A percentile compares a stretch with the other conserved stretches of the same genome.
These are phyloP conservation scores for Drosophila pectinifera DNA, from an alignment of 1,140 invertebrate species.

Conservation along the genomic window DNA sequence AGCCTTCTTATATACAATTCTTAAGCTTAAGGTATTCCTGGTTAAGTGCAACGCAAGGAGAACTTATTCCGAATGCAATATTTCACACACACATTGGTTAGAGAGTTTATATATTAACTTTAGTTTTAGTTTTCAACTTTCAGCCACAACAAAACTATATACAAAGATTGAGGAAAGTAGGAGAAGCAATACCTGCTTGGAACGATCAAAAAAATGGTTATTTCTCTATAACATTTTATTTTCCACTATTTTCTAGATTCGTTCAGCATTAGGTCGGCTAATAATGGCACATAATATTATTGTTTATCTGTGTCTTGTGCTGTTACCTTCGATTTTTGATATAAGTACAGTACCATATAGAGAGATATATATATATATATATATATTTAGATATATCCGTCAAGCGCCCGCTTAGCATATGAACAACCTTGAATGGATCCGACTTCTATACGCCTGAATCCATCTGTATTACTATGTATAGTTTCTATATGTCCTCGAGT, in stretches of 20 bases:
- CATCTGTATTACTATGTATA: slow-evolving; percentile 34
- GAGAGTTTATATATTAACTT: neutral
- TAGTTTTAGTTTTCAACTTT: neutral
- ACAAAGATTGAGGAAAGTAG: slow-evolving; percentile 18
- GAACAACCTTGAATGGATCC: slow-evolving; percentile 48
- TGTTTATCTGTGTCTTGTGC: slow-evolving; percentile 54
- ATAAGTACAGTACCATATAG: slow-evolving; percentile 43
- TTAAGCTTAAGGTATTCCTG: slow-evolving; percentile 3
- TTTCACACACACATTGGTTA: slow-evolving; percentile 16
- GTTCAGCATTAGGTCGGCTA: slow-evolving; percentile 54
- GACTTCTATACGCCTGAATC: slow-evolving; percentile 3
- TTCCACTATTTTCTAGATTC: slow-evolving; percentile 17
- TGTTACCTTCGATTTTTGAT: slow-evolving; percentile 28
- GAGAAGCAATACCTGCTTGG: neutral
- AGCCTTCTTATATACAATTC: slow-evolving; percentile 34
- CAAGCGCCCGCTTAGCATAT: slow-evolving; percentile 46
- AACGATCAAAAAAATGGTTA: neutral
- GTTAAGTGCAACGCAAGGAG: slow-evolving; percentile 17
- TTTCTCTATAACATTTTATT: slow-evolving; percentile 25
- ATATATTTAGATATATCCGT: slow-evolving; percentile 8
- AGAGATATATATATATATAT: slow-evolving; percentile 25
- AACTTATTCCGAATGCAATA: too few relatives aligned
- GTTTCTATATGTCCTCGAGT: slow-evolving; percentile 6
- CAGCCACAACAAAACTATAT: slow-evolving; percentile 43
- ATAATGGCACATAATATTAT: slow-evolving; percentile 84